These are phyloP conservation scores for Cynopterus sphinx DNA, from an alignment of 2,797 vertebrate species.

Conservation along the genomic window DNA sequence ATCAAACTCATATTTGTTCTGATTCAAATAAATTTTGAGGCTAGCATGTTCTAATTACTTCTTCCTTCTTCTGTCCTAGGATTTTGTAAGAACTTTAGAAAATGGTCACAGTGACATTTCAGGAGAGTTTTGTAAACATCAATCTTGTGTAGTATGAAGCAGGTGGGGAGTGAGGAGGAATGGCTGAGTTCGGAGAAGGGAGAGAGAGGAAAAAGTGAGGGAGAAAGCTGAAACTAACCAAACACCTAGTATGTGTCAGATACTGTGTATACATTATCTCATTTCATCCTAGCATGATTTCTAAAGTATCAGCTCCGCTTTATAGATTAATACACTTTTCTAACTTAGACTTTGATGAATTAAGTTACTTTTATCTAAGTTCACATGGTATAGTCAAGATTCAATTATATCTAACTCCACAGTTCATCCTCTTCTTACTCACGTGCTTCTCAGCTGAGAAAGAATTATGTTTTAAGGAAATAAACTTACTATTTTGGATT, in stretches of 20 bases:
- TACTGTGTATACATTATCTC: accelerated
- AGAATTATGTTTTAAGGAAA: background rate
- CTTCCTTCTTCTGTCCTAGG: background rate
- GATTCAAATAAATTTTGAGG: constrained; percentile 7
- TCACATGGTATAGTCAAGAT: background rate
- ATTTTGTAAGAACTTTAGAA: constrained; percentile 27
- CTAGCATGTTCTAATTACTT: background rate
- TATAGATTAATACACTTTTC: background rate
- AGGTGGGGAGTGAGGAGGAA: too few relatives aligned
- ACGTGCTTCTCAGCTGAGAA: background rate
- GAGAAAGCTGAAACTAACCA: accelerated
- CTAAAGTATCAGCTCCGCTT: background rate
- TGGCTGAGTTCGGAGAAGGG: background rate
- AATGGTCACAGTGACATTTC: background rate
- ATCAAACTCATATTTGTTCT: background rate
- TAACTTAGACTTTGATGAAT: background rate
- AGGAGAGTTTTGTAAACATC: background rate
- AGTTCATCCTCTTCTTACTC: background rate
- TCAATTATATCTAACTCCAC: background rate
- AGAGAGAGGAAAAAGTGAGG: accelerated
- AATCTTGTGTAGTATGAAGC: too few relatives aligned
- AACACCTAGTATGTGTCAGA: accelerated
- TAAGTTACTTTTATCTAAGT: background rate
- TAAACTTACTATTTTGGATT: background rate
- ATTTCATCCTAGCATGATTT: too few relatives aligned